Evolutionary conservation across 2,113 vertebrate species (phyloP).

Genomic region (Rhea pennata): DNA sequence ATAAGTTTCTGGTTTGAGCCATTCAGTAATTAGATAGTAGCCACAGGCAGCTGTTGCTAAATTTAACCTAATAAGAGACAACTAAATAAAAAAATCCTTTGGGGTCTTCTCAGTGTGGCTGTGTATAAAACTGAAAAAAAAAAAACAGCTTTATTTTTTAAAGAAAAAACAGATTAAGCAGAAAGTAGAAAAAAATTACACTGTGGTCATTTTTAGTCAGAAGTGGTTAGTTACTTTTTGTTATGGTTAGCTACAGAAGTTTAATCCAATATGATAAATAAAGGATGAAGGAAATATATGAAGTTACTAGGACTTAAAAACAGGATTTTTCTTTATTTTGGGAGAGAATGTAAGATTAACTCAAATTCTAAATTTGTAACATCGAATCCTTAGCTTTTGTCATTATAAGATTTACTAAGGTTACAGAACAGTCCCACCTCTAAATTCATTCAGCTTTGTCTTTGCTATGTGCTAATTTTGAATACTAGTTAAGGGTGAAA

Average conservation of each 20-base stretch:
- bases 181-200: not conserved
- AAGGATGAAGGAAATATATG: not conserved
- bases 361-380: not conserved
- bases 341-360: not conserved
- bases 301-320: not conserved
- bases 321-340: not conserved
- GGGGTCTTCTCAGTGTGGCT: conserved; percentile 11
- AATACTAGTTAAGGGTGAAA: not conserved
- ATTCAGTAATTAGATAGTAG: conserved; percentile 60
- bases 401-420: not conserved
- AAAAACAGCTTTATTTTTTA: not conserved
- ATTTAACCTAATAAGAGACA: conserved; percentile 65
- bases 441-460: not conserved
- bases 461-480: not conserved
- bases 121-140: conserved; percentile 15
- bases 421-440: not conserved
- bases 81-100: conserved; percentile 27
- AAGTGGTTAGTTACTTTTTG: not conserved
- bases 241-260: not conserved
- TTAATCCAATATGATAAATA: not conserved
- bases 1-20: conserved; percentile 47
- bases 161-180: not conserved
- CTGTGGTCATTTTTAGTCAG: not conserved
- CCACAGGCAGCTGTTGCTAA: conserved; percentile 48
- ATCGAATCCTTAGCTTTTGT: not conserved